These are phyloP conservation scores for Rotaria macrura DNA, from an alignment of 2,888 invertebrate genomes.

Conservation along the genomic window DNA sequence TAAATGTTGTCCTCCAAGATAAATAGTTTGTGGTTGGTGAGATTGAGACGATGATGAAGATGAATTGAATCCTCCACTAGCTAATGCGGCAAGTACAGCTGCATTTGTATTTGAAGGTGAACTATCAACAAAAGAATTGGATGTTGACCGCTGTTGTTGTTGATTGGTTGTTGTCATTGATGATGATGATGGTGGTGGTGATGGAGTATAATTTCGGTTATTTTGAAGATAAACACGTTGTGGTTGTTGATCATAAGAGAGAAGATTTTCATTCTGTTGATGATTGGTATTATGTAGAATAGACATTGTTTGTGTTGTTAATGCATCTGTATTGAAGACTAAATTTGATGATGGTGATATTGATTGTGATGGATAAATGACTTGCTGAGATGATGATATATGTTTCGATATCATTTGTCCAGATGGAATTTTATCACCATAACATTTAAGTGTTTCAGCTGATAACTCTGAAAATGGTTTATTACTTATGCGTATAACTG, in stretches of 20 bases:
- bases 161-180: neutral
- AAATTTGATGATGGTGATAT: neutral
- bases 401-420: neutral
- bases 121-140: neutral
- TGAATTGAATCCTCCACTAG: neutral
- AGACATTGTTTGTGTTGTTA: constrained; percentile 13
- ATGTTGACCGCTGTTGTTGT: neutral
- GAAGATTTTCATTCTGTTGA: neutral
- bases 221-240: neutral
- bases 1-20: neutral
- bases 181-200: neutral
- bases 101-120: neutral
- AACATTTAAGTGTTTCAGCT: neutral
- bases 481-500: constrained; percentile 9
- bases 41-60: neutral
- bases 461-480: neutral
- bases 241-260: neutral
- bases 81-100: neutral
- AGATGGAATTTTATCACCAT: constrained; percentile 1
- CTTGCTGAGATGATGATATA: neutral
- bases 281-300: neutral
- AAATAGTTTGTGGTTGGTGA: neutral
- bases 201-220: neutral
- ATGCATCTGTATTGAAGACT: neutral
- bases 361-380: neutral